Conservation (phyloP, 2,113 vertebrate genomes). For the Piprites chloris region DNA sequence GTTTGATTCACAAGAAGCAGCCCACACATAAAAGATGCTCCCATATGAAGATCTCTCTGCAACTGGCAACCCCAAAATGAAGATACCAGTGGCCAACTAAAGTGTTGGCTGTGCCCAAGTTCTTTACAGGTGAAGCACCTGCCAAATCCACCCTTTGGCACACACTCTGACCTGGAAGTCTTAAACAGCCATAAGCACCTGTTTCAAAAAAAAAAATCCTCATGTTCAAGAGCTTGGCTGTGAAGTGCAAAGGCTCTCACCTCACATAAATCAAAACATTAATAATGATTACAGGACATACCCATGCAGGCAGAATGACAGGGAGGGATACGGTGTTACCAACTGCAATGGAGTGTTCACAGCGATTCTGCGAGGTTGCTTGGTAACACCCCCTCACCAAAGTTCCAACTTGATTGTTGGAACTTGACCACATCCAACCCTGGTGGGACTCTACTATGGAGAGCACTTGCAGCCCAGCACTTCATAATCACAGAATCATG, state of each 20-base stretch:
- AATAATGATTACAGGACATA: not conserved
- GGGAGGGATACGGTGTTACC: not conserved
- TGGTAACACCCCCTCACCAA: not conserved
- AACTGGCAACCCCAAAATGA: not conserved
- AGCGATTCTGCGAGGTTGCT: not conserved
- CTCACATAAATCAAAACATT: not conserved
- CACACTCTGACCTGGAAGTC: not conserved
- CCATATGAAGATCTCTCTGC: not conserved
- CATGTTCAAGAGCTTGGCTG: not conserved
- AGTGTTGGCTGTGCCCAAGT: not conserved
- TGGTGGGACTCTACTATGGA: accelerated
- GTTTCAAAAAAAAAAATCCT: not conserved
- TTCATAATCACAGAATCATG: too few relatives aligned
- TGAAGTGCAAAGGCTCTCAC: not conserved
- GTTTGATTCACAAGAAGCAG: not conserved
- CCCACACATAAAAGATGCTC: not conserved
- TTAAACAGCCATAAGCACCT: not conserved
- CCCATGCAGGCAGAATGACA: not conserved
- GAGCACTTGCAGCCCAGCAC: not conserved
- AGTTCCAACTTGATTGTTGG: too few relatives aligned
- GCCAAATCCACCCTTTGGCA: not conserved
- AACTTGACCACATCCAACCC: accelerated
- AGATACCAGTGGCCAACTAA: not conserved
- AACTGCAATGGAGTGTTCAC: not conserved
- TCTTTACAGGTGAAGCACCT: not conserved